Evolutionary conservation across 2,797 vertebrate species (phyloP).

Genomic region (Melanotaenia maccullochi): DNA sequence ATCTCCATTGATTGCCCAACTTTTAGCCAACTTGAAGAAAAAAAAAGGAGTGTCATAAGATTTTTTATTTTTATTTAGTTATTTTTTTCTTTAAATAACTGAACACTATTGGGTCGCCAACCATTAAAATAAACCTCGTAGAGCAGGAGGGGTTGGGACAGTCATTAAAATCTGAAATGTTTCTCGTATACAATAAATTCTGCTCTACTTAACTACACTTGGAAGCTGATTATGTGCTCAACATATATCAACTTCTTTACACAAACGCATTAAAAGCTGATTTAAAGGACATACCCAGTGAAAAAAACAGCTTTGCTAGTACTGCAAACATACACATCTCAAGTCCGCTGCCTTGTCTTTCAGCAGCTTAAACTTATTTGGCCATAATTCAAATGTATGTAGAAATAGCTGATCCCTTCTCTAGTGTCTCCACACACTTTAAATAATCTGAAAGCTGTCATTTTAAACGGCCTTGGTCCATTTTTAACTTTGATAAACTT

Average conservation of each 20-base stretch:
- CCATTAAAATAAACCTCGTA: neutral
- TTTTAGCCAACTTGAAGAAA: constrained; percentile 5
- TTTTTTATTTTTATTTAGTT: neutral
- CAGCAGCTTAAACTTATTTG: too few relatives aligned
- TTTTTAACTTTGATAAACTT: neutral
- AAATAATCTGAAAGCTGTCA: neutral
- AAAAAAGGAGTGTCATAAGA: neutral
- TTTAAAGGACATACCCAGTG: constrained; percentile 1
- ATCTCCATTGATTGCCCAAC: neutral
- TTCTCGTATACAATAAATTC: constrained; percentile 6
- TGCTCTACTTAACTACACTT: constrained; percentile 16
- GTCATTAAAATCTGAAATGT: constrained; percentile 2
- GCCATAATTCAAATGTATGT: neutral
- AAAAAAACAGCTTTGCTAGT: neutral
- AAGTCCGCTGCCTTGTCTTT: too few relatives aligned
- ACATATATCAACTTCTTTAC: neutral
- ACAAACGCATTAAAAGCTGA: constrained; percentile 9
- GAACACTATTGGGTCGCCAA: neutral
- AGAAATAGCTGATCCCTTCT: neutral
- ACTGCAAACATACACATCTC: neutral
- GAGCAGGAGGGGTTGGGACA: neutral
- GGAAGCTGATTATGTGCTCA: neutral
- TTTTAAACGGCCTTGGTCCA: constrained; percentile 48
- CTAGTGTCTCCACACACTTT: neutral
- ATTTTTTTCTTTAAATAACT: neutral